Evolutionary conservation across 2,888 invertebrate species (phyloP), one percentile per base, ranked within the genome.

Genomic region (Epistrophe grossulariae): DNA sequence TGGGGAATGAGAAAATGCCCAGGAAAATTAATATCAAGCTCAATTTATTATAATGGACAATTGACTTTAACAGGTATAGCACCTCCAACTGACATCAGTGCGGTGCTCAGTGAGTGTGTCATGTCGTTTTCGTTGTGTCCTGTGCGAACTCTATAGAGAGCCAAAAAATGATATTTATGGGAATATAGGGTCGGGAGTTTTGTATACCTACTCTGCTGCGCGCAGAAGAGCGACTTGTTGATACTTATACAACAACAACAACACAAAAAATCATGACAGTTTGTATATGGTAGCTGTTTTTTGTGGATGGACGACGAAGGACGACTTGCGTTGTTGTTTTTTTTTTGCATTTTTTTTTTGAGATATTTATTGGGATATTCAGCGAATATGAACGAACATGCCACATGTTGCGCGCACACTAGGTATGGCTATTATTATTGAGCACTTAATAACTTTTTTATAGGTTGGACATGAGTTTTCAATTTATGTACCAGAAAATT

Each of bases 381-480:
- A 59, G 64, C 50, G 72, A 82, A 79, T 73, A 85, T 78, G 50
- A 74, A 78, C 68, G 59, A 74, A 79, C 38, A 71, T 71, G 71
- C 85, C 83, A 87, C 87, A 79, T 83, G 87, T 87, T 87, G 87
- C 79, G 64, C 66, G 70, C 50, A 38, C 43, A 59, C n/a, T 3
- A 24, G 2, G 2, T 55, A 24, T 19, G 70, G 59, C 28, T 66
- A 52, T 74, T 74, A 57, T 70, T 74, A 55, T 62, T 79, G 62
- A 60, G 11, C 48, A 70, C 24, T 82, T 17, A 76, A 74, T 55
- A 70, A 55, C 38, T 70, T 66, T 62, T 55, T 76, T 76, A 74
- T 78, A 35, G 24, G 17, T 70, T 73, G 70, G 55, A 66, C 38
- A 74, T 57, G 55, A 24, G n/a, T 52, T 66, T 55, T 45, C n/a